A percentile compares a stretch with the other conserved stretches of the same genome.
Evolutionary conservation across 2,113 vertebrate genomes (phyloP).

Genomic region (Sus scrofa): DNA sequence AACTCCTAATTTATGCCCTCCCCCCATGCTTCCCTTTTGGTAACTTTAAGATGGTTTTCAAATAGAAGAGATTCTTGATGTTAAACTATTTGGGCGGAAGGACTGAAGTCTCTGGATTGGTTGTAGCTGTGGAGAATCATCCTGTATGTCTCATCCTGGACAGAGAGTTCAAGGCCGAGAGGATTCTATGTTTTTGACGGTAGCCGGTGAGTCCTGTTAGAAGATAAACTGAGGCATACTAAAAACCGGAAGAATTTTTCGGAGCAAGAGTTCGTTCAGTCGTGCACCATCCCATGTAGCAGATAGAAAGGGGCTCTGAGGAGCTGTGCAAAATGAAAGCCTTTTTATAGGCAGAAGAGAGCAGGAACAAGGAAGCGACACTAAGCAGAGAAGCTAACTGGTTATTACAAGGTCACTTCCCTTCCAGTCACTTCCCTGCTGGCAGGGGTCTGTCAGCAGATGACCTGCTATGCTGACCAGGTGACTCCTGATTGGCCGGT

Average conservation of each 20-base stretch:
- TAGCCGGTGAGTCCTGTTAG: not conserved
- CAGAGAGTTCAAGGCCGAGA: not conserved
- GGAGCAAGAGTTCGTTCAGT: not conserved
- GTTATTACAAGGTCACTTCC: not conserved
- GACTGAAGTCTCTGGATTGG: not conserved
- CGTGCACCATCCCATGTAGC: not conserved
- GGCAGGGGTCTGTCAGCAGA: not conserved
- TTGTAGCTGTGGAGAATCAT: not conserved
- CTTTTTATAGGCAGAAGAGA: not conserved
- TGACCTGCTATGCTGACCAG: not conserved
- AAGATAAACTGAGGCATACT: not conserved
- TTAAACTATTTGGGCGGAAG: not conserved
- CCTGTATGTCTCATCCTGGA: not conserved
- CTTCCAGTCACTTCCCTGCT: not conserved
- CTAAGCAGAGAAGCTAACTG: not conserved
- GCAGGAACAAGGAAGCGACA: not conserved
- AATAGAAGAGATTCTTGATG: not conserved
- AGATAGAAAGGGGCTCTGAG: not conserved
- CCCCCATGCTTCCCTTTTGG: too few species aligned
- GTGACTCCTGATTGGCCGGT: not conserved
- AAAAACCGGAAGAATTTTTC: not conserved
- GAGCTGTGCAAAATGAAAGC: not conserved
- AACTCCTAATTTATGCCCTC: too few species aligned
- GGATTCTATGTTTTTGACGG: not conserved
- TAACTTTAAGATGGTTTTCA: too few species aligned